A percentile compares a stretch with the other conserved stretches of the same genome.
Evolutionary conservation across 2,888 invertebrate species (phyloP).

Genomic region (Harpalus rufipes): DNA sequence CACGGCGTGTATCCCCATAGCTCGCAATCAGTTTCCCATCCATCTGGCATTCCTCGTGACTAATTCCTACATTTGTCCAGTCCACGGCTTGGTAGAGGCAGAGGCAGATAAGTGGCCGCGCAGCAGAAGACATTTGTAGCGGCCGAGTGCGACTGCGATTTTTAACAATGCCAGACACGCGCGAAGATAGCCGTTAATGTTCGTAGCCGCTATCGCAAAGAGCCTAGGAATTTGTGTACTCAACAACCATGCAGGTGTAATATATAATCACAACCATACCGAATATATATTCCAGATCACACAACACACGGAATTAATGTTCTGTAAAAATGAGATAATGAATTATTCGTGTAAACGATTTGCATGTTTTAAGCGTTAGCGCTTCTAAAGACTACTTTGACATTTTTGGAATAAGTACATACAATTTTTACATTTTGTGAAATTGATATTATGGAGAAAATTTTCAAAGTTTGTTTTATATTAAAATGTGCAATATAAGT

Average conservation of each 20-base stretch:
- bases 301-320: background rate
- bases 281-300: background rate
- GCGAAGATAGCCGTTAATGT: constrained; percentile 48
- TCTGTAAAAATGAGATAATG: too few relatives aligned
- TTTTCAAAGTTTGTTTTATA: too few relatives aligned
- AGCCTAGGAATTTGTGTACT: constrained; percentile 23
- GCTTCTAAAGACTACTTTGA: too few relatives aligned
- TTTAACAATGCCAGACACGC: constrained; percentile 48
- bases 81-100: too few relatives aligned
- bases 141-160: constrained; percentile 13
- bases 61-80: constrained; percentile 35
- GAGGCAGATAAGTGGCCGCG: constrained; percentile 29
- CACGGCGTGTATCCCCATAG: background rate
- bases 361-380: too few relatives aligned
- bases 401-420: too few relatives aligned
- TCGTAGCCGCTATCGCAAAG: constrained; percentile 41
- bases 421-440: too few relatives aligned
- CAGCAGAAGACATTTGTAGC: constrained; percentile 39
- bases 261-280: background rate
- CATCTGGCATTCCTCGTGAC: constrained; percentile 16
- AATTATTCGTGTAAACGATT: too few relatives aligned
- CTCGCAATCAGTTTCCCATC: constrained; percentile 16
- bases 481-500: too few relatives aligned
- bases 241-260: constrained; percentile 1
- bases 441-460: too few relatives aligned